Evolutionary conservation across 2,888 invertebrate species (phyloP).

Genomic region (Eulithis prunata): DNA sequence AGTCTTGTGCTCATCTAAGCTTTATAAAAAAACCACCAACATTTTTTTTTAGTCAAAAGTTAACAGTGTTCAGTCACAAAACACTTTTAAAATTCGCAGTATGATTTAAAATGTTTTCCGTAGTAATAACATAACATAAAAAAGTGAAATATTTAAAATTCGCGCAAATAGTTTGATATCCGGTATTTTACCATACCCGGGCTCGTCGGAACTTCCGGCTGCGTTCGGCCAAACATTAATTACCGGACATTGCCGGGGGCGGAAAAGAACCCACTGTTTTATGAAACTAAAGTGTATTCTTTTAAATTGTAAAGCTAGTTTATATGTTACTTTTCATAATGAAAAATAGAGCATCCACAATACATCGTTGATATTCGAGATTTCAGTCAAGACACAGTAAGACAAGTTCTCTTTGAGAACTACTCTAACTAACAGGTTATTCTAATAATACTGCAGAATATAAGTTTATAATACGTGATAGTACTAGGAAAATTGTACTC

Average conservation of each 20-base stretch:
- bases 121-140: too few species aligned
- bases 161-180: constrained; percentile 35
- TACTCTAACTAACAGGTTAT: too few species aligned
- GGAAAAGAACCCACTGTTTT: constrained; percentile 38
- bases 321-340: constrained; percentile 5
- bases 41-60: too few species aligned
- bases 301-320: constrained; percentile 25
- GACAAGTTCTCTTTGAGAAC: too few species aligned
- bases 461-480: too few species aligned
- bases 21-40: too few species aligned
- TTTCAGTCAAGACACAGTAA: neutral
- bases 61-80: too few species aligned
- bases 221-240: constrained; percentile 70
- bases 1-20: too few species aligned
- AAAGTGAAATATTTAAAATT: constrained; percentile 3
- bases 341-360: neutral
- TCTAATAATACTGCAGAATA: too few species aligned
- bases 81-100: too few species aligned
- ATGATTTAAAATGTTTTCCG: too few species aligned
- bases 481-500: neutral
- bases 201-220: constrained; percentile 57
- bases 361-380: neutral
- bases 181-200: constrained; percentile 56
- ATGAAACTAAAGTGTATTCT: constrained; percentile 18
- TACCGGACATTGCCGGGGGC: constrained; percentile 63